Percentiles rank a stretch among this genome's conserved stretches.
phyloP scores from a whole-genome alignment of 2,113 vertebrate species.

The Engraulis encrasicolus region DNA sequence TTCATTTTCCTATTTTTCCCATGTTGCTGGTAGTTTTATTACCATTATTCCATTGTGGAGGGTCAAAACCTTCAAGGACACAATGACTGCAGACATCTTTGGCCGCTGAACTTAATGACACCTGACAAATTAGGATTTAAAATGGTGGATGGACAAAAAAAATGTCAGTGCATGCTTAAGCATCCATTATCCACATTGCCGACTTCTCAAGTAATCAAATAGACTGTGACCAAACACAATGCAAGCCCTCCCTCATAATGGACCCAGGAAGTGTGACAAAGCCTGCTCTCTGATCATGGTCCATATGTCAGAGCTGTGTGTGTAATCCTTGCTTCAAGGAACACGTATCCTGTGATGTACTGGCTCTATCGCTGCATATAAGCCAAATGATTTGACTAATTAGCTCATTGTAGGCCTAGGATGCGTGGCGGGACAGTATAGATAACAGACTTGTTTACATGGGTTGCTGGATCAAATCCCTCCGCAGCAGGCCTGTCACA shows the following conservation, averaged over 20 bases:
- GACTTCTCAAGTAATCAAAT: background rate
- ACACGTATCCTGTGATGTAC: too few species aligned
- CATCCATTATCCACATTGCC: slow-evolving; percentile 46
- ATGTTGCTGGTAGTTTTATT: slow-evolving; percentile 44
- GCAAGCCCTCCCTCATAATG: slow-evolving; percentile 45
- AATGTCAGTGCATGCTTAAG: slow-evolving; percentile 28
- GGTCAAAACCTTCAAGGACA: slow-evolving; percentile 56
- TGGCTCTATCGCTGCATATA: slow-evolving; percentile 1
- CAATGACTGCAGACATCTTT: slow-evolving; percentile 46
- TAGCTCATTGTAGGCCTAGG: too few species aligned
- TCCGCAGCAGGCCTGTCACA: too few species aligned
- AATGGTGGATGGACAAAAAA: slow-evolving; percentile 50
- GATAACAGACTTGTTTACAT: too few species aligned
- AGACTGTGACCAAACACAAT: slow-evolving; percentile 55
- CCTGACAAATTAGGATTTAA: slow-evolving; percentile 59
- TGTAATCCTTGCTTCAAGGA: too few species aligned
- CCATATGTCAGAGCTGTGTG: background rate
- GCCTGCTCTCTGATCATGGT: slow-evolving; percentile 22
- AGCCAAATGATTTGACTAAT: too few species aligned
- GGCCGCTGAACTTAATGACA: slow-evolving; percentile 53
- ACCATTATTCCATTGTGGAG: slow-evolving; percentile 59
- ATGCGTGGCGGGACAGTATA: background rate
- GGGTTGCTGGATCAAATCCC: too few species aligned
- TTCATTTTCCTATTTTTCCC: background rate
- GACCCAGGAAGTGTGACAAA: slow-evolving; percentile 44